These are phyloP conservation scores for Diprion similis DNA, from an alignment of 1,140 invertebrate genomes.

Conservation along the genomic window DNA sequence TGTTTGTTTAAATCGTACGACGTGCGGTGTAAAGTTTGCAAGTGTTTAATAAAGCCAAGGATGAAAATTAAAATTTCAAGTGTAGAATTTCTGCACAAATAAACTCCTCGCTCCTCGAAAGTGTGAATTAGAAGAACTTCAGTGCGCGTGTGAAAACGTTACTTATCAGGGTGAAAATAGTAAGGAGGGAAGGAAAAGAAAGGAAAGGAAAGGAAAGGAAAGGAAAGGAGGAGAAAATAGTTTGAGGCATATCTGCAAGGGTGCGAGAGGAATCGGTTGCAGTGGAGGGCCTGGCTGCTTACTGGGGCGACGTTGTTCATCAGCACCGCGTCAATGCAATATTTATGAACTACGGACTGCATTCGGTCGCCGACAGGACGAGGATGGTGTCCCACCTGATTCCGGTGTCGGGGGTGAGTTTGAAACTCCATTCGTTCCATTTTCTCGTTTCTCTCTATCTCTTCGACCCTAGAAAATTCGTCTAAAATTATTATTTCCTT, in stretches of 20 bases:
- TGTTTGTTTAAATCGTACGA: no score
- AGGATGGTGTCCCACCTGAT: conserved; percentile 53
- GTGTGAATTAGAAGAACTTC: no score
- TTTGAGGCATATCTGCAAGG: background rate
- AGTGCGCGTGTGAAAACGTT: no score
- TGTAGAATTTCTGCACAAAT: no score
- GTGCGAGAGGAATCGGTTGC: conserved; percentile 20
- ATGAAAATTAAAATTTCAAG: no score
- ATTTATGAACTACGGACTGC: conserved; percentile 49
- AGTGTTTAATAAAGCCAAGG: no score
- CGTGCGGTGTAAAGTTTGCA: no score
- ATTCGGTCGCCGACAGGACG: conserved; percentile 34
- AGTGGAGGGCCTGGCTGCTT: conserved; percentile 40
- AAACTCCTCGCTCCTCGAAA: no score
- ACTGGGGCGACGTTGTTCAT: conserved; percentile 40
- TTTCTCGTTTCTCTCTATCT: no score
- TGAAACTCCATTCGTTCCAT: conserved; percentile 15
- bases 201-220: background rate
- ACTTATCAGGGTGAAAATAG: background rate
- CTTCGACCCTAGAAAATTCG: no score
- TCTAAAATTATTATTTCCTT: no score
- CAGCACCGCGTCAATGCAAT: conserved; percentile 41
- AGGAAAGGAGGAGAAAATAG: background rate
- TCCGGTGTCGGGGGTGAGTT: conserved; percentile 47
- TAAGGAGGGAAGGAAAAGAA: background rate